Conservation (phyloP, 2,888 invertebrate species). For the Melinaea menophilus region DNA sequence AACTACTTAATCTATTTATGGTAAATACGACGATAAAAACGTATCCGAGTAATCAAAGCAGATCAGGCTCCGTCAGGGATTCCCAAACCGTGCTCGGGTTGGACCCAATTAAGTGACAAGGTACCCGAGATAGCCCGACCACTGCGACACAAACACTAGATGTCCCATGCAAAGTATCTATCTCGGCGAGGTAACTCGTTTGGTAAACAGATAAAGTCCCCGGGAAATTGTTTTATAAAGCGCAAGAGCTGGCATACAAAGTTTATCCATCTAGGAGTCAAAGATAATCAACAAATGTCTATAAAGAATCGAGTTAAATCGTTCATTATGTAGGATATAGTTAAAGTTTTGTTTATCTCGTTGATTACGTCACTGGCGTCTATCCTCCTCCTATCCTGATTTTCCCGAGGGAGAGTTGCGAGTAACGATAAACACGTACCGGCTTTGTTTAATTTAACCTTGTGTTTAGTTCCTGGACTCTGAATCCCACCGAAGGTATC, state of each 20-base stretch:
- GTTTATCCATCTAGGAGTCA: not conserved
- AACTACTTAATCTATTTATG: slow-evolving; percentile 13
- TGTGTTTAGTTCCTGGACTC: slow-evolving; percentile 4
- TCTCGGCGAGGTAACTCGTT: slow-evolving; percentile 18
- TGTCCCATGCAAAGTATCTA: slow-evolving; percentile 21
- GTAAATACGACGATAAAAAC: slow-evolving; percentile 16
- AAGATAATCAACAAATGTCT: too few species aligned
- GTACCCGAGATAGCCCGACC: slow-evolving; percentile 42
- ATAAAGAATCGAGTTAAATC: too few species aligned
- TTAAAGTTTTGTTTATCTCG: slow-evolving; percentile 9
- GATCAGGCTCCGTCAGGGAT: slow-evolving; percentile 57
- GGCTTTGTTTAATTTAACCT: slow-evolving; percentile 10
- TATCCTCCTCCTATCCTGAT: slow-evolving; percentile 12
- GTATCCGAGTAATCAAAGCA: slow-evolving; percentile 54
- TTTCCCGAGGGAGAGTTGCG: slow-evolving; percentile 8
- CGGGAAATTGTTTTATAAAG: slow-evolving; percentile 22
- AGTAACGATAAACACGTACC: slow-evolving; percentile 8
- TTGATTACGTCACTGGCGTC: slow-evolving; percentile 15
- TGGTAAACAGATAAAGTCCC: slow-evolving; percentile 21
- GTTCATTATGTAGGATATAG: not conserved
- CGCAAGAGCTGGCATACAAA: slow-evolving; percentile 20
- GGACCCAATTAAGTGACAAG: slow-evolving; percentile 54
- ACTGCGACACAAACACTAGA: slow-evolving; percentile 21
- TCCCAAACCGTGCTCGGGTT: slow-evolving; percentile 57
- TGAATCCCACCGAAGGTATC: not conserved